phyloP scores from a whole-genome alignment of 1,140 invertebrate genomes.

The Apis dorsata region DNA sequence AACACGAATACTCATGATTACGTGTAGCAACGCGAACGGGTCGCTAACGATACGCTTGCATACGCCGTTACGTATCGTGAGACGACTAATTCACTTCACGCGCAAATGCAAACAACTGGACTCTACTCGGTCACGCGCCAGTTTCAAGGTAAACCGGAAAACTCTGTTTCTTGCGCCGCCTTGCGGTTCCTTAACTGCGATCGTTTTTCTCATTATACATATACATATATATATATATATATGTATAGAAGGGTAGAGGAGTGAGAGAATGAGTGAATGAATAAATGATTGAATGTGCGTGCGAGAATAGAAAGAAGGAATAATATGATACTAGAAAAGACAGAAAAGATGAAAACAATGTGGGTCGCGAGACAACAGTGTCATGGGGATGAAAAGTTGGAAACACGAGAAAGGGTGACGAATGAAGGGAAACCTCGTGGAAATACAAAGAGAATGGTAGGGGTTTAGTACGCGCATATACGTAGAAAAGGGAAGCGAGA shows the following conservation, averaged over 20 bases:
- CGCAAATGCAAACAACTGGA: slow-evolving; percentile 33
- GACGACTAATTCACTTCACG: slow-evolving; percentile 17
- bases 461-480: neutral
- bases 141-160: slow-evolving; percentile 43
- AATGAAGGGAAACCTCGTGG: neutral
- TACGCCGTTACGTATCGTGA: slow-evolving; percentile 26
- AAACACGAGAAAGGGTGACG: neutral
- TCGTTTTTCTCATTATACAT: neutral
- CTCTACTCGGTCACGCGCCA: slow-evolving; percentile 21
- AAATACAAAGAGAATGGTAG: neutral
- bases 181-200: neutral
- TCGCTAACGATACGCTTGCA: neutral
- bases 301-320: neutral
- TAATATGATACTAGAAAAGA: neutral
- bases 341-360: neutral
- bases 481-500: neutral
- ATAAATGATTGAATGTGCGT: too few species aligned
- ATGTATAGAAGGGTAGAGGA: too few species aligned
- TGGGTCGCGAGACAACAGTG: neutral
- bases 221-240: too few species aligned
- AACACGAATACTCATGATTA: too few species aligned
- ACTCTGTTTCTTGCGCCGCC: slow-evolving; percentile 1
- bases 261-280: neutral
- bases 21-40: neutral
- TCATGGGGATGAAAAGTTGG: neutral